Evolutionary conservation across 2,888 invertebrate species (phyloP).

Genomic region (Malacosoma neustria): DNA sequence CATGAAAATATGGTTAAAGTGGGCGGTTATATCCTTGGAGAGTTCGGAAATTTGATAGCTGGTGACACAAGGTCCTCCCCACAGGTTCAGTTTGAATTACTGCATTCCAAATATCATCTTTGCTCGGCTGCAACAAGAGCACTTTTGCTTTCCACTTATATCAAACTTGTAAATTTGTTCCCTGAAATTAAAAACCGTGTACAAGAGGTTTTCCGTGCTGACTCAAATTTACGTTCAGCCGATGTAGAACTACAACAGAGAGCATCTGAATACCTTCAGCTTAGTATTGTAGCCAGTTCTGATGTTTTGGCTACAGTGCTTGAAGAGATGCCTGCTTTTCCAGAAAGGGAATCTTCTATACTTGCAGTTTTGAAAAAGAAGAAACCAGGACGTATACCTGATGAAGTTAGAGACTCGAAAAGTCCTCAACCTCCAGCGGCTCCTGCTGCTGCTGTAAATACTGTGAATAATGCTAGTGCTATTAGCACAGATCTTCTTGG

Average conservation of each 20-base stretch:
- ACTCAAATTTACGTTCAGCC: conserved; percentile 96
- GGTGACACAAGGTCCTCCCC: conserved; percentile 98
- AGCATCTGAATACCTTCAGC: conserved; percentile 97
- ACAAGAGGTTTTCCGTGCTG: conserved; percentile 94
- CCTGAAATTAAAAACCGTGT: conserved; percentile 98
- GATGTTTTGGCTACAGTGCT: conserved; percentile 98
- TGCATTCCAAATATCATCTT: conserved; percentile 99
- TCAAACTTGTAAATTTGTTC: conserved; percentile 99
- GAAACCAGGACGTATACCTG: conserved; percentile 95
- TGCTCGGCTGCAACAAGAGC: conserved; percentile 98
- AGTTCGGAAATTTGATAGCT: conserved; percentile 99
- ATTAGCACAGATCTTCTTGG: conserved; percentile 89
- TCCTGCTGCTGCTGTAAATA: conserved; percentile 66
- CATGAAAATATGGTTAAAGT: conserved; percentile 99
- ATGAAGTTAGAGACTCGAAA: conserved; percentile 88
- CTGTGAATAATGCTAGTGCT: conserved; percentile 63
- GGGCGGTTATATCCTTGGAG: conserved; percentile 98
- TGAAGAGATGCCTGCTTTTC: conserved; percentile 99
- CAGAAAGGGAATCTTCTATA: conserved; percentile 98
- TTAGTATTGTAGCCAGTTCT: conserved; percentile 96
- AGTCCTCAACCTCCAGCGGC: conserved; percentile 76
- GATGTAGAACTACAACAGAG: conserved; percentile 99
- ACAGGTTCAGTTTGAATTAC: conserved; percentile 96
- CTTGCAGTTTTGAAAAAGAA: conserved; percentile 98
- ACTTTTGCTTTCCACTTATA: conserved; percentile 96